A percentile compares a stretch with the other conserved stretches of the same genome.
phyloP scores from a whole-genome alignment of 2,113 vertebrate genomes.

The Calidris pygmaea region DNA sequence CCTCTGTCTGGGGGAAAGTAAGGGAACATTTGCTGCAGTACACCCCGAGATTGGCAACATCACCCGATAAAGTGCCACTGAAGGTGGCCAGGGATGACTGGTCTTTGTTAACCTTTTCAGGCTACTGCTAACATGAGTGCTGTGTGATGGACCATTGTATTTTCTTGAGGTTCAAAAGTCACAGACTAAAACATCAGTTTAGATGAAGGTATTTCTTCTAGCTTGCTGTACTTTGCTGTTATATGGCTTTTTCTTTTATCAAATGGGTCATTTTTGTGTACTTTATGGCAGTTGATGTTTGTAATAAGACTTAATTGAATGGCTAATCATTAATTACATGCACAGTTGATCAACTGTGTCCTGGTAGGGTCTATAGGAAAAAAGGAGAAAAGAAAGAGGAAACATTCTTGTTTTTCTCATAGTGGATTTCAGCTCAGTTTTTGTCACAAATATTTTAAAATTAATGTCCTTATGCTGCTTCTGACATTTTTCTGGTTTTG shows the following conservation, averaged over 20 bases:
- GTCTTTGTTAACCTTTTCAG: background rate
- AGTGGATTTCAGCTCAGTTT: background rate
- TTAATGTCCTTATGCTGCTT: background rate
- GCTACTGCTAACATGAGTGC: background rate
- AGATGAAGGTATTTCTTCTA: background rate
- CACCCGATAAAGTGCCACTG: background rate
- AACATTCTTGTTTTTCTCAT: background rate
- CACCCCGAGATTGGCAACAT: background rate
- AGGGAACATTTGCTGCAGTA: rapidly evolving
- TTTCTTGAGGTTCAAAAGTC: background rate
- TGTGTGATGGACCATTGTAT: background rate
- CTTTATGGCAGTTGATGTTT: background rate
- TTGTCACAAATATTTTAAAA: background rate
- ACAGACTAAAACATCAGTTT: background rate
- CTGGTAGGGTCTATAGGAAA: background rate
- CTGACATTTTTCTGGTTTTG: background rate
- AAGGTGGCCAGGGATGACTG: background rate
- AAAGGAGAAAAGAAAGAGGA: background rate
- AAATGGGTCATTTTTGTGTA: background rate
- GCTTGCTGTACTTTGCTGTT: background rate
- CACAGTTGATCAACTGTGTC: background rate
- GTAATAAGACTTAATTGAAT: background rate
- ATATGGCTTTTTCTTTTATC: background rate
- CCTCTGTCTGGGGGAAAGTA: background rate
- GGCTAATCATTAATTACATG: background rate